phyloP scores from a whole-genome alignment of 2,113 vertebrate species.

The Xiphophorus couchianus region DNA sequence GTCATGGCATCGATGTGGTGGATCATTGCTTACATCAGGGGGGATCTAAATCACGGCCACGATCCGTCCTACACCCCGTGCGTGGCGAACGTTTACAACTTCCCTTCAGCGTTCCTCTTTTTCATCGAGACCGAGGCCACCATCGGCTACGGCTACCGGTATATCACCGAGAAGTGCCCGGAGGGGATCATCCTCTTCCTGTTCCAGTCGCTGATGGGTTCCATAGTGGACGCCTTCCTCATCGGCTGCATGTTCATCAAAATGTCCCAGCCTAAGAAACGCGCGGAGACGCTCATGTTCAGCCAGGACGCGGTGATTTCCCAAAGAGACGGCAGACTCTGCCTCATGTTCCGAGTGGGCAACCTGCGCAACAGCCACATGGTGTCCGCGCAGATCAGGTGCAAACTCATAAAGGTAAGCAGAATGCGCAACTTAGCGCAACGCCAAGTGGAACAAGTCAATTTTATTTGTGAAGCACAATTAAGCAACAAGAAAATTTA shows the following conservation, averaged over 20 bases:
- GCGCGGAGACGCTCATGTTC: constrained; percentile 91
- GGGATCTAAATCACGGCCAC: constrained; percentile 83
- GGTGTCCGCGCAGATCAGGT: constrained; percentile 92
- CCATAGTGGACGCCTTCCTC: constrained; percentile 90
- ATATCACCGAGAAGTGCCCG: constrained; percentile 90
- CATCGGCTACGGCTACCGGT: constrained; percentile 89
- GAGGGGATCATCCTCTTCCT: constrained; percentile 90
- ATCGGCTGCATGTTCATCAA: constrained; percentile 94
- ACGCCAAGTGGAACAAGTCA: not conserved
- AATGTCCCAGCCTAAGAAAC: constrained; percentile 92
- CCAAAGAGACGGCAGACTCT: constrained; percentile 87
- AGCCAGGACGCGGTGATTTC: constrained; percentile 87
- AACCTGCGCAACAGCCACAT: constrained; percentile 93
- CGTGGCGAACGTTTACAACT: constrained; percentile 92
- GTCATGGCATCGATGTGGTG: constrained; percentile 93
- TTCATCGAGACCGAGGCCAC: constrained; percentile 92
- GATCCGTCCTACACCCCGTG: constrained; percentile 84
- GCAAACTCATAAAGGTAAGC: constrained; percentile 92
- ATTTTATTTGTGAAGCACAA: too few relatives aligned
- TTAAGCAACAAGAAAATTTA: too few relatives aligned
- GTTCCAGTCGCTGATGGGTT: constrained; percentile 89
- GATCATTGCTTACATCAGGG: constrained; percentile 88
- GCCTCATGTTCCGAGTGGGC: constrained; percentile 91
- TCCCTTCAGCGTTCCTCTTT: constrained; percentile 89
- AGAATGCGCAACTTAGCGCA: not conserved